Conservation (phyloP, 2,888 invertebrate species). For the Tachina lurida region DNA sequence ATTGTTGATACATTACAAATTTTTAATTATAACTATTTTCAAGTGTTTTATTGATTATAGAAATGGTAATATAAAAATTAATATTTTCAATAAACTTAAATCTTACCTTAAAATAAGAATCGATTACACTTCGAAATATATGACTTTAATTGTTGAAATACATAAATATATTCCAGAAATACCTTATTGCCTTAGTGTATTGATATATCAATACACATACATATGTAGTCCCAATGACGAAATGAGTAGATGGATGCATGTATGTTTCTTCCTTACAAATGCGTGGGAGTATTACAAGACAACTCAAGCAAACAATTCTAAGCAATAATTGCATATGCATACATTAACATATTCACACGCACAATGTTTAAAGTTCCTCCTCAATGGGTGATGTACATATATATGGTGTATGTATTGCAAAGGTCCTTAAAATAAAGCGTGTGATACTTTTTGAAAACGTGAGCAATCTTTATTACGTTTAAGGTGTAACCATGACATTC, state of each 20-base stretch:
- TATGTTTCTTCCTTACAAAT: too few species aligned
- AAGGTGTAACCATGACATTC: conserved; percentile 49
- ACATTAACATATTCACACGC: neutral
- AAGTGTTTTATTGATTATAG: too few species aligned
- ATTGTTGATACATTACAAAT: too few species aligned
- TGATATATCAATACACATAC: neutral
- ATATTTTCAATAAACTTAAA: too few species aligned
- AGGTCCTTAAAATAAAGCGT: conserved; percentile 13
- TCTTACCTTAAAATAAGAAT: neutral
- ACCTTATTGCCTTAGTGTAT: neutral
- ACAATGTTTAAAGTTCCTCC: neutral
- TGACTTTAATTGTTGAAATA: neutral
- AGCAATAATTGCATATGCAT: neutral
- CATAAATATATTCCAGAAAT: neutral
- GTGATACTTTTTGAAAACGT: conserved; percentile 22
- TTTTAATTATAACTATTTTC: too few species aligned
- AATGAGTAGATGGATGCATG: neutral
- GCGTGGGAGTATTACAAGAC: neutral
- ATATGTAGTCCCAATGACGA: neutral
- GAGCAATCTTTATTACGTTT: conserved; percentile 14
- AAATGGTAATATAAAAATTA: too few species aligned
- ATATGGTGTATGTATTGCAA: neutral
- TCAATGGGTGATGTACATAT: neutral
- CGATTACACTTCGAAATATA: neutral
- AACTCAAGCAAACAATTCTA: neutral